Conservation (phyloP, 2,888 invertebrate species). For the Lithodes maja region DNA sequence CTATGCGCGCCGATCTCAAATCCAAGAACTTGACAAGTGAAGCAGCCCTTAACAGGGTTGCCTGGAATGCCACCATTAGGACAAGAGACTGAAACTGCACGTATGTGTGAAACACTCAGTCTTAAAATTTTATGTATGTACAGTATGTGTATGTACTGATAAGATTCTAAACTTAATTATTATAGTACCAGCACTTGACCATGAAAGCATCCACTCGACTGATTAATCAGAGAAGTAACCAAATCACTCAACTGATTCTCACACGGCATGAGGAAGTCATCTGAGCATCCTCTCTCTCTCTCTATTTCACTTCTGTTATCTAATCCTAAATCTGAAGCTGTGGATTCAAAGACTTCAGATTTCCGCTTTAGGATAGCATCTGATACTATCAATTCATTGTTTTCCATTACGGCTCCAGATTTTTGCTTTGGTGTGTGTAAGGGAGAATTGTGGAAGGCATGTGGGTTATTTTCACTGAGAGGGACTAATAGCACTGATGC, state of each 20-base stretch:
- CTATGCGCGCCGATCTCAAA: too few relatives aligned
- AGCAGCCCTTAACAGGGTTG: too few relatives aligned
- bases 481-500: slow-evolving; percentile 25
- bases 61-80: too few relatives aligned
- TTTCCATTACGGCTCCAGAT: not conserved
- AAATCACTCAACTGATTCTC: not conserved
- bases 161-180: not conserved
- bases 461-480: not conserved
- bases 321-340: not conserved
- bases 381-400: not conserved
- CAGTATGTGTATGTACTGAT: too few relatives aligned
- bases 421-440: not conserved
- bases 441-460: not conserved
- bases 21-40: too few relatives aligned
- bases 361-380: too few relatives aligned
- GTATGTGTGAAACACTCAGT: too few relatives aligned
- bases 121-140: too few relatives aligned
- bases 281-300: not conserved
- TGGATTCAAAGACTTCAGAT: too few relatives aligned
- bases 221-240: slow-evolving; percentile 29
- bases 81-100: too few relatives aligned
- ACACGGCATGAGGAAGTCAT: not conserved
- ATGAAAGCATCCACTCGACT: slow-evolving; percentile 38
- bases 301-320: not conserved
- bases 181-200: slow-evolving; percentile 43